Percentiles rank a stretch among this genome's conserved stretches.
Conservation (phyloP, 1,140 invertebrate species). For the Cryptotermes secundus region DNA sequence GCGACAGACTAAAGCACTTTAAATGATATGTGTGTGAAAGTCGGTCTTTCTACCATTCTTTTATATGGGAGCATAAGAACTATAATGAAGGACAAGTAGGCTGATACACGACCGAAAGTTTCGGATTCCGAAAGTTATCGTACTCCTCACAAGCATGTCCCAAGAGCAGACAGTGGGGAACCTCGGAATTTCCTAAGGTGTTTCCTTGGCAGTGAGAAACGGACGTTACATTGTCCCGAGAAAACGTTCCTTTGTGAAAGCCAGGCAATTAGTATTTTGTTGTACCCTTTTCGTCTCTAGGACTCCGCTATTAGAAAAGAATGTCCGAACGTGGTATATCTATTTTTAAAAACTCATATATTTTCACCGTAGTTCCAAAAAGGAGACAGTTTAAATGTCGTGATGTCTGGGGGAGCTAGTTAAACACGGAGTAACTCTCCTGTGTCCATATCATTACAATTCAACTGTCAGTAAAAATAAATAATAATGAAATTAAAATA, state of each 20-base stretch:
- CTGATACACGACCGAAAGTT: too few relatives aligned
- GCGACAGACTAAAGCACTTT: too few relatives aligned
- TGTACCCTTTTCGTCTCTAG: slow-evolving; percentile 6
- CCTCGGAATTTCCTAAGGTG: not conserved
- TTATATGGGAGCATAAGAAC: too few relatives aligned
- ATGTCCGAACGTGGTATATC: not conserved
- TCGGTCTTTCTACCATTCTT: too few relatives aligned
- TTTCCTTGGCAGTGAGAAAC: not conserved
- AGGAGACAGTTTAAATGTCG: slow-evolving; percentile 11
- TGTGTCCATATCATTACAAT: not conserved
- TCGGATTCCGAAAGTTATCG: too few relatives aligned
- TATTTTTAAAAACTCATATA: slow-evolving; percentile 19
- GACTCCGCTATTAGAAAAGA: not conserved
- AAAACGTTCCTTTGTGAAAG: not conserved
- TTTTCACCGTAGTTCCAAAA: not conserved
- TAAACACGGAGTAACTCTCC: not conserved
- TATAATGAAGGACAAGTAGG: too few relatives aligned
- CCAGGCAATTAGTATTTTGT: not conserved
- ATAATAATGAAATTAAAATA: slow-evolving; percentile 19
- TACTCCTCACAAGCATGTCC: too few relatives aligned
- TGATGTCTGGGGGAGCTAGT: not conserved
- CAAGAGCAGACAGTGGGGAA: not conserved
- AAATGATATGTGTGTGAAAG: too few relatives aligned
- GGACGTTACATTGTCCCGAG: not conserved
- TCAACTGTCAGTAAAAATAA: slow-evolving; percentile 18